Conservation (phyloP, 2,888 invertebrate species). For the Ctenicera cuprea region DNA sequence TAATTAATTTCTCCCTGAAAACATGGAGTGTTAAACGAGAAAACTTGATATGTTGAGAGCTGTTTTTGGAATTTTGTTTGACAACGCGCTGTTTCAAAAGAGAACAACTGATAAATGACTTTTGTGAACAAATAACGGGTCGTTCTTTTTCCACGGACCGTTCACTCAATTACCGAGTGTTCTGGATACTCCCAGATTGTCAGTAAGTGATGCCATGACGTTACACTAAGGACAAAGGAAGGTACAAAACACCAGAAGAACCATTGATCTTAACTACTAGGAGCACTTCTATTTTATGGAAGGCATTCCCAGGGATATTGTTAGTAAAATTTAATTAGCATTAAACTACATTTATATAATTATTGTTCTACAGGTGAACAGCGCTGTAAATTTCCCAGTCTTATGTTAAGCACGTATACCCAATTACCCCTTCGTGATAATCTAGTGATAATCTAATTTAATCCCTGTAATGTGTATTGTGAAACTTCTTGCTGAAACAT, state of each 20-base stretch:
- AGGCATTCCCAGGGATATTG: neutral
- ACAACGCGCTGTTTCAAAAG: conserved; percentile 15
- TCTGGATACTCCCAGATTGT: conserved; percentile 23
- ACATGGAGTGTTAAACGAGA: conserved; percentile 28
- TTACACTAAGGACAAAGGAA: conserved; percentile 7
- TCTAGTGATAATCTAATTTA: no score
- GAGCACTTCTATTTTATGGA: neutral
- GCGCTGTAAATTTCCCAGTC: no score
- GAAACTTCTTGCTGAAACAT: no score
- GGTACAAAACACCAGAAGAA: conserved; percentile 12
- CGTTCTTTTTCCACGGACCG: conserved; percentile 26
- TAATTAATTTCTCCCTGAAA: conserved; percentile 30
- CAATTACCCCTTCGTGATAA: no score
- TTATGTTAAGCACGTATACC: no score
- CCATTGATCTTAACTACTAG: neutral
- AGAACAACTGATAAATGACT: conserved; percentile 20
- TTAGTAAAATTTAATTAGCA: neutral
- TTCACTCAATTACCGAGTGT: conserved; percentile 27
- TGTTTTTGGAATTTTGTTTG: conserved; percentile 14
- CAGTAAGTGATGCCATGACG: conserved; percentile 17
- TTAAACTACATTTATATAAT: no score
- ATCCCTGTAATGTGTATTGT: no score
- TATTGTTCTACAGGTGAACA: no score
- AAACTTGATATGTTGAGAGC: conserved; percentile 23
- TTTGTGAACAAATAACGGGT: conserved; percentile 29